A percentile compares a stretch with the other conserved stretches of the same genome.
These are phyloP conservation scores for Ceramica pisi DNA, from an alignment of 2,888 invertebrate genomes.

Conservation along the genomic window DNA sequence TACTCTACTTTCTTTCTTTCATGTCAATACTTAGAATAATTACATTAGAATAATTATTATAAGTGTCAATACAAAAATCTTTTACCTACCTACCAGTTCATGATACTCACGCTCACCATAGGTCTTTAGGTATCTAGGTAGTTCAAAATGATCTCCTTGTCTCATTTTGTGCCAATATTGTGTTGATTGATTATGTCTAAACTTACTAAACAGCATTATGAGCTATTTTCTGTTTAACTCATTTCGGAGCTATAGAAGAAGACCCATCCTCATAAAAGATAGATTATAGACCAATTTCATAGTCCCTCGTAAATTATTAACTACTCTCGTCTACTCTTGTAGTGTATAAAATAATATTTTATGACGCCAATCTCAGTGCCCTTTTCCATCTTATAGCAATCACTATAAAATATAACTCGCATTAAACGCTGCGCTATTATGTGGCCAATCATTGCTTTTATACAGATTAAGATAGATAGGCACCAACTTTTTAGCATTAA, in stretches of 20 bases:
- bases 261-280: slow-evolving; percentile 7
- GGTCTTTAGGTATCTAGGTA: no score
- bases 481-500: no score
- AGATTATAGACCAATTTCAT: slow-evolving; percentile 42
- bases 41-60: no score
- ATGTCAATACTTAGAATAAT: no score
- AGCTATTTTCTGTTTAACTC: not conserved
- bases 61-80: no score
- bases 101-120: no score
- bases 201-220: no score
- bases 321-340: slow-evolving; percentile 14
- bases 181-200: no score
- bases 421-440: slow-evolving; percentile 51
- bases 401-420: slow-evolving; percentile 71
- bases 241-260: not conserved
- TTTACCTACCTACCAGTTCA: no score
- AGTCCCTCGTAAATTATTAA: slow-evolving; percentile 39
- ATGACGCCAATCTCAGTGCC: slow-evolving; percentile 53
- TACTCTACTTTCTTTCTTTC: no score
- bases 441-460: slow-evolving; percentile 48
- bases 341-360: slow-evolving; percentile 54
- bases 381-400: slow-evolving; percentile 71
- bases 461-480: slow-evolving; percentile 1
- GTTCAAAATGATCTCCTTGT: no score
- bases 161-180: no score